Conservation (phyloP, 2,797 vertebrate species). For the Gallinago nigripennis region DNA sequence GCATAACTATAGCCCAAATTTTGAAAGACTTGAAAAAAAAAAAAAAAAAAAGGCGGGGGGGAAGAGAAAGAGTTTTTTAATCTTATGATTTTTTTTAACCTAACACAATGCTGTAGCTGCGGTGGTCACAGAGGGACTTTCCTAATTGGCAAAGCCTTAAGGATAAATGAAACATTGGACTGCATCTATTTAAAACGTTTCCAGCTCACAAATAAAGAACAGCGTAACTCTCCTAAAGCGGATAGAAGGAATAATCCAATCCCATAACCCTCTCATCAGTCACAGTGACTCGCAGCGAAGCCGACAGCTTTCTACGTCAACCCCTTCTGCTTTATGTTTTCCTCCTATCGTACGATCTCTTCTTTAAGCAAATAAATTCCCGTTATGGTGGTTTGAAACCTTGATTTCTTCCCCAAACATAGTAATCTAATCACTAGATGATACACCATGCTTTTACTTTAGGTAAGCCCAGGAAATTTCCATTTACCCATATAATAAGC, state of each 20-base stretch:
- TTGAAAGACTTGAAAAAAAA: background rate
- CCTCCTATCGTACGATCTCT: background rate
- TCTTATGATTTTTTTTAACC: background rate
- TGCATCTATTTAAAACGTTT: constrained; percentile 43
- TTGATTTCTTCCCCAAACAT: background rate
- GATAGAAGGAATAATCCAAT: constrained; percentile 81
- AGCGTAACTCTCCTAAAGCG: constrained; percentile 65
- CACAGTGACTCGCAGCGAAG: constrained; percentile 49
- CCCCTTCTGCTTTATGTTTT: constrained; percentile 3
- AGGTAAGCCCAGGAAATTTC: background rate
- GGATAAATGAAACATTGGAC: constrained; percentile 1
- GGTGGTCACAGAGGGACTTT: background rate
- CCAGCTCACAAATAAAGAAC: constrained; percentile 7
- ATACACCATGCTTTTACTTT: background rate
- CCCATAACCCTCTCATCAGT: constrained; percentile 78
- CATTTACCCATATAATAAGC: background rate
- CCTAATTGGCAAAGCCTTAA: background rate
- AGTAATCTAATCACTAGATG: background rate
- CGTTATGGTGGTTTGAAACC: background rate
- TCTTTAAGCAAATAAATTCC: background rate
- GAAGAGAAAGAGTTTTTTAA: background rate
- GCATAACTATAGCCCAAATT: background rate
- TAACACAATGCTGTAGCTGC: background rate
- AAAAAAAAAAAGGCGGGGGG: background rate
- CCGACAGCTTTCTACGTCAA: constrained; percentile 54